phyloP scores from a whole-genome alignment of 1,140 invertebrate species.

The Drosophila funebris region DNA sequence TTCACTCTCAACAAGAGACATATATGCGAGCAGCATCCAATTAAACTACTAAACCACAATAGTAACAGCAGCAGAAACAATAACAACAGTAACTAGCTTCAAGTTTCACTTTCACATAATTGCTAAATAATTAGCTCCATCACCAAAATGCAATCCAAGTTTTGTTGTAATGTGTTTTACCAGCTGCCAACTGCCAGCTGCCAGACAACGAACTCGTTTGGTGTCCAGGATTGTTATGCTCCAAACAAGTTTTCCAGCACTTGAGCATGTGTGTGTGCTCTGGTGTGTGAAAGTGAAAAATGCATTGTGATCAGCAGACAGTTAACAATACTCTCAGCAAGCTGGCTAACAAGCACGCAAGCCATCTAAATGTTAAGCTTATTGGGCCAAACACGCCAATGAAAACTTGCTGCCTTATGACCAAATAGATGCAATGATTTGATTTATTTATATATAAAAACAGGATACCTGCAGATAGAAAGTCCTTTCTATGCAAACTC shows the following conservation, averaged over 20 bases:
- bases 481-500: no score
- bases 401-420: background rate
- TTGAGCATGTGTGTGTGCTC: constrained; percentile 14
- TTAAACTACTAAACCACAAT: constrained; percentile 34
- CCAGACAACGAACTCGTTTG: constrained; percentile 27
- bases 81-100: constrained; percentile 12
- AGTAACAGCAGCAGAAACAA: constrained; percentile 13
- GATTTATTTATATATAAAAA: no score
- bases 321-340: constrained; percentile 19
- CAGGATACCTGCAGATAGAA: no score
- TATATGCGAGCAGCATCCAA: constrained; percentile 23
- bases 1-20: constrained; percentile 29
- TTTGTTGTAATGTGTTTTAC: constrained; percentile 26
- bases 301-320: constrained; percentile 33
- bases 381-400: constrained; percentile 29
- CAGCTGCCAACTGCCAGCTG: constrained; percentile 5
- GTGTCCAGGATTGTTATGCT: constrained; percentile 37
- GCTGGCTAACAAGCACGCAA: constrained; percentile 32
- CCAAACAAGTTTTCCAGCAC: constrained; percentile 44
- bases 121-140: constrained; percentile 58
- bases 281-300: constrained; percentile 52
- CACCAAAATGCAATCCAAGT: constrained; percentile 37
- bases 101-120: constrained; percentile 77
- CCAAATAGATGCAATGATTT: background rate
- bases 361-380: constrained; percentile 21